Base-by-base conservation (phyloP, 2,888 invertebrate species). In the Ceramica pisi region DNA sequence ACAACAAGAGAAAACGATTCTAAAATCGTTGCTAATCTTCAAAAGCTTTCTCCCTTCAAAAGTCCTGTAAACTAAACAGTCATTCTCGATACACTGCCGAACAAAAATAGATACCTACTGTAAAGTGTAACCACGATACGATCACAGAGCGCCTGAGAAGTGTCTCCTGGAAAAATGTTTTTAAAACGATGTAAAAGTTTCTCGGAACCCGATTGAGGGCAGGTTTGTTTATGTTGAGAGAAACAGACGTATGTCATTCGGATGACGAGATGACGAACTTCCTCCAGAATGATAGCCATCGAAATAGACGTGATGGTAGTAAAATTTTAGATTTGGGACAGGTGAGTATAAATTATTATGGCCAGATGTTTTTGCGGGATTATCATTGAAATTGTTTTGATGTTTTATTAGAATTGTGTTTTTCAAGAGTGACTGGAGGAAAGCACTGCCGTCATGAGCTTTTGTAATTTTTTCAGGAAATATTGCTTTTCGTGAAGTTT, bases 141-240 rank as follows among this genome's bases (percentile, higher is more conserved):
- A 84, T 85, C 83, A 82, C 79, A 87, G 78, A 77, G 75, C 86
- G 82, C 73, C 80, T 78, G 81, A 86, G 87, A 91, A 92, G 92
- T 93, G 94, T 94, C 93, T 93, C 94, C 91, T 78, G 90, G 92
- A 93, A 92, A 91, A 93, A 90, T 84, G 79, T 90, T 91, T 89
- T 90, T 90, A 89, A 92, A 90, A 91, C 90, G 89, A 87, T 90
- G 91, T 94, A 93, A 94, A 94, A 94, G 92, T 92, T 95, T 95
- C 95, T 90, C 81, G 87, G 95, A 95, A 95, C 84, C 84, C 86
- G 89, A 94, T 92, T 88, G 92, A 90, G 94, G 93, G 88, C 95
- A 93, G 90, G 88, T 90, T 89, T 95, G 95, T 95, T 95, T 95
- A 93, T 88, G 89, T 90, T 92, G 88, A 81, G 88, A 89, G 86